A percentile compares a stretch with the other conserved stretches of the same genome.
phyloP scores from a whole-genome alignment of 2,113 vertebrate species.

The Archocentrus centrarchus region DNA sequence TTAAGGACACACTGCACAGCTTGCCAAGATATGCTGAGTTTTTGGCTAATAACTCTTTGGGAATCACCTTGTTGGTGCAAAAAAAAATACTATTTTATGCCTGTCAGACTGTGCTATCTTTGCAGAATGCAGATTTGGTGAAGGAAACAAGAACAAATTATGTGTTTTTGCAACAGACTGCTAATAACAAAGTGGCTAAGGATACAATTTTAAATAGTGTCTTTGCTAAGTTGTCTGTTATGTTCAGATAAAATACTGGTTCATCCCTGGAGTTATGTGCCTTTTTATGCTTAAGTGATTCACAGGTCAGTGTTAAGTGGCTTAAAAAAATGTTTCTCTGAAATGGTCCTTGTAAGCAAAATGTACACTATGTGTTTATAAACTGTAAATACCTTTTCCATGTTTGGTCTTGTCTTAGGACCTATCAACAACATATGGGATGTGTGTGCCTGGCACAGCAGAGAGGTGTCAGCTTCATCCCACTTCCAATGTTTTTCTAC shows the following conservation, averaged over 20 bases:
- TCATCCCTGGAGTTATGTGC: background rate
- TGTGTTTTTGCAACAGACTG: background rate
- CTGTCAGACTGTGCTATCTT: background rate
- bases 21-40: background rate
- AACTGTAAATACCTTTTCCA: constrained; percentile 55
- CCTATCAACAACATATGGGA: constrained; percentile 86
- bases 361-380: background rate
- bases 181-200: background rate
- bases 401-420: constrained; percentile 84
- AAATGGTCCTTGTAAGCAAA: too few relatives aligned
- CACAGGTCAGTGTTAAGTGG: background rate
- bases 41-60: background rate
- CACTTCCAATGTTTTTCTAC: constrained; percentile 39
- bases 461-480: constrained; percentile 59
- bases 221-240: background rate
- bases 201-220: background rate
- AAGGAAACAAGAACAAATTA: background rate
- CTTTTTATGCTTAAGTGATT: background rate
- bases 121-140: background rate
- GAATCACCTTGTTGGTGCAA: constrained; percentile 7
- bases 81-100: background rate
- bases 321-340: background rate
- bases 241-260: background rate
- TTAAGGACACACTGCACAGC: background rate
- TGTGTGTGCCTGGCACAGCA: constrained; percentile 85